Percentiles rank a stretch among this genome's conserved stretches.
Evolutionary conservation across 2,888 invertebrate genomes (phyloP).

Genomic region (Synanthedon formicaeformis): DNA sequence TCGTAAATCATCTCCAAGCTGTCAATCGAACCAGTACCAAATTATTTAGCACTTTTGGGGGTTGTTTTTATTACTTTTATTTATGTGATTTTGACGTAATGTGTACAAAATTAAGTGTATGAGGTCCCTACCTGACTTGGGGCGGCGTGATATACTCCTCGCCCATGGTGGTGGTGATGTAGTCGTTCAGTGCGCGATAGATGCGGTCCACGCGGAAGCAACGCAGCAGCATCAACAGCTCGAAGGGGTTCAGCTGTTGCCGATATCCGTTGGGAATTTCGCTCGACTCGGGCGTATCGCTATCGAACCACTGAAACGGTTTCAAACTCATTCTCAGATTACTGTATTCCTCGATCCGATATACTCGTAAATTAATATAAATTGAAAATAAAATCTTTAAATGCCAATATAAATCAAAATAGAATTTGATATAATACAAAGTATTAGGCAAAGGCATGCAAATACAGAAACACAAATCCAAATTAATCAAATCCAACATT

Average conservation of each 20-base stretch:
- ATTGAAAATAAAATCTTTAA: not conserved
- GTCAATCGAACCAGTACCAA: conserved; percentile 13
- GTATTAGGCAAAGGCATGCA: too few species aligned
- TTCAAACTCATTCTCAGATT: not conserved
- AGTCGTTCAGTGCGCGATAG: conserved; percentile 86
- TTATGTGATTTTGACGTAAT: too few species aligned
- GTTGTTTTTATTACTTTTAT: not conserved
- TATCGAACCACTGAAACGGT: conserved; percentile 80
- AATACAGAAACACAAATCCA: too few species aligned
- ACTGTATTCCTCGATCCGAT: not conserved
- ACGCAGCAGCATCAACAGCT: conserved; percentile 84
- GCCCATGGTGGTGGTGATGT: conserved; percentile 85
- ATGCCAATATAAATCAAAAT: too few species aligned
- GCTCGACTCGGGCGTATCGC: conserved; percentile 82
- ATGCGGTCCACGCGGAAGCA: conserved; percentile 93
- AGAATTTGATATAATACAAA: too few species aligned
- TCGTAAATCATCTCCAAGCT: conserved; percentile 88
- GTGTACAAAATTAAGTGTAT: too few species aligned
- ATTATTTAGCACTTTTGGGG: too few species aligned
- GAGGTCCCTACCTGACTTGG: conserved; percentile 73
- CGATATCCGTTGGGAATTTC: conserved; percentile 79
- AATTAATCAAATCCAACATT: too few species aligned
- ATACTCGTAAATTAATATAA: not conserved
- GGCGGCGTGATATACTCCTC: conserved; percentile 92
- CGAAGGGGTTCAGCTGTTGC: conserved; percentile 73